phyloP scores from a whole-genome alignment of 2,797 vertebrate genomes.

The Eutrigla gurnardus region DNA sequence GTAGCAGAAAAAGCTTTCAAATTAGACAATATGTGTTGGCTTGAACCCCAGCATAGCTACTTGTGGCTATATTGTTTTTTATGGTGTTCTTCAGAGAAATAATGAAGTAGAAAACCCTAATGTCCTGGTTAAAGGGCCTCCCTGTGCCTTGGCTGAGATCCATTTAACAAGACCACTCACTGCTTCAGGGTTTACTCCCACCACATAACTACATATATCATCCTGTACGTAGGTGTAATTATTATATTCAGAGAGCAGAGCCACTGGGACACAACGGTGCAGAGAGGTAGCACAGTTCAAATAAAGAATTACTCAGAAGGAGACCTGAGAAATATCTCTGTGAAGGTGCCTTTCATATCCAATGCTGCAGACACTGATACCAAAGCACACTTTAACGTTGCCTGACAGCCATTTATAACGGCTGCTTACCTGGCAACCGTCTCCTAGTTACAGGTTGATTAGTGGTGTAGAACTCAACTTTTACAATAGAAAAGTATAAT shows the following conservation, averaged over 20 bases:
- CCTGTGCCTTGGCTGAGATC: conserved; percentile 53
- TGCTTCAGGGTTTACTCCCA: conserved; percentile 52
- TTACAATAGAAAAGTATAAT: background rate
- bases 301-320: conserved; percentile 43
- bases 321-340: conserved; percentile 40
- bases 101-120: conserved; percentile 60
- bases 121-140: conserved; percentile 43
- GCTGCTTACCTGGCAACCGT: background rate
- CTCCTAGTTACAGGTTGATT: background rate
- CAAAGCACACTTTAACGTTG: background rate
- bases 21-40: background rate
- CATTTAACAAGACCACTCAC: conserved; percentile 57
- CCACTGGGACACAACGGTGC: conserved; percentile 52
- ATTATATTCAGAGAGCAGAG: conserved; percentile 66
- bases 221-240: conserved; percentile 61
- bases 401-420: background rate
- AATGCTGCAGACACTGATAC: conserved; percentile 17
- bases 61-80: conserved; percentile 24
- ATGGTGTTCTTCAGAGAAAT: conserved; percentile 58
- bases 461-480: background rate
- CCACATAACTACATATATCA: conserved; percentile 61
- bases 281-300: conserved; percentile 44
- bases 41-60: background rate
- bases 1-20: background rate
- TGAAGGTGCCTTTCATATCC: conserved; percentile 32